phyloP scores from a whole-genome alignment of 1,140 invertebrate genomes.

The Sitodiplosis mosellana region DNA sequence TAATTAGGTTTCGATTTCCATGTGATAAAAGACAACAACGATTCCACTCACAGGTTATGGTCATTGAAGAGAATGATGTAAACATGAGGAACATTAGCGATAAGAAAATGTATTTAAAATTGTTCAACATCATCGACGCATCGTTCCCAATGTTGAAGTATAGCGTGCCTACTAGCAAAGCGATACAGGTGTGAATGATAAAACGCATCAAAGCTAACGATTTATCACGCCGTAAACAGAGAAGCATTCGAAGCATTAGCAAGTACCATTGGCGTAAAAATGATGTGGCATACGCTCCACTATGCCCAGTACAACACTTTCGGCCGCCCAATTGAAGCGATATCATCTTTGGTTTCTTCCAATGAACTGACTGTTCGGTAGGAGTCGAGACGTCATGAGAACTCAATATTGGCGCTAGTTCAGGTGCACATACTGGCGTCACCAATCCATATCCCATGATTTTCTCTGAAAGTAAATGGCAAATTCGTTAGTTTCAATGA shows the following conservation, averaged over 20 bases:
- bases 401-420: conserved; percentile 10
- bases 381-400: conserved; percentile 2
- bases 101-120: conserved; percentile 62
- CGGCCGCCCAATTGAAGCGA: conserved; percentile 5
- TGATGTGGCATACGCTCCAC: conserved; percentile 32
- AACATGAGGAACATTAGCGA: conserved; percentile 73
- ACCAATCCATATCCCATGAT: conserved; percentile 23
- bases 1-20: conserved; percentile 2
- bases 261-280: conserved; percentile 44
- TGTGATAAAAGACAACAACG: no score
- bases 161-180: conserved; percentile 56
- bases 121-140: conserved; percentile 50
- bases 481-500: no score
- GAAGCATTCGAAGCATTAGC: conserved; percentile 40
- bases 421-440: conserved; percentile 28
- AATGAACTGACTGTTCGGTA: neutral
- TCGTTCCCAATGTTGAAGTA: conserved; percentile 68
- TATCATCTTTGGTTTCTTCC: neutral
- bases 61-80: conserved; percentile 67
- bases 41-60: conserved; percentile 81
- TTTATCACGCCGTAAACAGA: conserved; percentile 30
- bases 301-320: neutral
- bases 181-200: conserved; percentile 54
- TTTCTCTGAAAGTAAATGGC: neutral
- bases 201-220: conserved; percentile 52